Evolutionary conservation across 1,140 invertebrate species (phyloP).

Genomic region (Sipha flava): DNA sequence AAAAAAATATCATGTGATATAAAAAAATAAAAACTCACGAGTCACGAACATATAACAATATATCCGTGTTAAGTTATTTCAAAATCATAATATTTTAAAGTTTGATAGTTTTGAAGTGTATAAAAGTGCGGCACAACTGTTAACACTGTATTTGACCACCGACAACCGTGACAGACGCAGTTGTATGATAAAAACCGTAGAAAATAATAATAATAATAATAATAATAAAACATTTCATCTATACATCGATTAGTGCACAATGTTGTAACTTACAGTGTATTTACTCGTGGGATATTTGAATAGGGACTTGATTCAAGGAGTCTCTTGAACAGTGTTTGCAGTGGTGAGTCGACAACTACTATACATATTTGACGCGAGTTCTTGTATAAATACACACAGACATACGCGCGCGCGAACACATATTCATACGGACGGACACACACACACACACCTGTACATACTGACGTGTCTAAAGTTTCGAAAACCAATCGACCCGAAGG

Average conservation of each 20-base stretch:
- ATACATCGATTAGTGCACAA: slow-evolving; percentile 9
- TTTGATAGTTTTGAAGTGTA: no score
- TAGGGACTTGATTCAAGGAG: slow-evolving; percentile 23
- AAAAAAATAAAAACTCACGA: no score
- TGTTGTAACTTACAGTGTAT: background rate
- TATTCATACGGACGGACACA: background rate
- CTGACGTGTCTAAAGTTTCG: background rate
- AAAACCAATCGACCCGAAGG: background rate
- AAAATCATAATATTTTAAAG: no score
- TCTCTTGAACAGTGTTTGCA: slow-evolving; percentile 4
- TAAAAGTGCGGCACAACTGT: no score
- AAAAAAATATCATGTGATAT: no score
- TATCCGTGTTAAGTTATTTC: no score
- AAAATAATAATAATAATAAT: background rate
- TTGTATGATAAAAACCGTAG: background rate
- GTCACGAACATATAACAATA: no score
- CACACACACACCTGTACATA: no score
- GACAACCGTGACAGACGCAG: background rate
- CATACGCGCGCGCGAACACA: background rate
- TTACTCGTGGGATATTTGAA: background rate
- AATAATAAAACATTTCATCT: background rate
- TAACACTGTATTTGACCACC: background rate
- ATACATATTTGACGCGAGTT: no score
- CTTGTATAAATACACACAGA: no score
- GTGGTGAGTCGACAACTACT: slow-evolving; percentile 16